These are phyloP conservation scores for Andrena flavipes DNA, from an alignment of 2,888 invertebrate species.

Conservation along the genomic window DNA sequence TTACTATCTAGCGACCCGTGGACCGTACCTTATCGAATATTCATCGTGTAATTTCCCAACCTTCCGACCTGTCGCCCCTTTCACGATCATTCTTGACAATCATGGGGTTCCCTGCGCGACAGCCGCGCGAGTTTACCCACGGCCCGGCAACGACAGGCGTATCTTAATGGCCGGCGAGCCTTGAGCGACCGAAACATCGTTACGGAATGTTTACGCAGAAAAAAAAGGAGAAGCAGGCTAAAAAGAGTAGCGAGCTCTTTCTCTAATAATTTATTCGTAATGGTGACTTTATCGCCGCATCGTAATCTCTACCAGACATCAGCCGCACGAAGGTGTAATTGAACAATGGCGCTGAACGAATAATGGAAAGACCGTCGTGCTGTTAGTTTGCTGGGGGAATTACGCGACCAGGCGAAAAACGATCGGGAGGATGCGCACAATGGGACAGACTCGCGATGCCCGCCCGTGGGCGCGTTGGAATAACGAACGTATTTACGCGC, in stretches of 20 bases:
- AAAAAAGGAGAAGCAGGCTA: too few relatives aligned
- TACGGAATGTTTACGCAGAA: not conserved
- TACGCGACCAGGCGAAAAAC: not conserved
- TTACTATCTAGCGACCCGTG: slow-evolving; percentile 37
- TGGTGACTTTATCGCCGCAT: not conserved
- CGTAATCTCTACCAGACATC: slow-evolving; percentile 8
- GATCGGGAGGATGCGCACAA: not conserved
- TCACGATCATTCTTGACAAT: slow-evolving; percentile 25
- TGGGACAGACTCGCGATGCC: not conserved
- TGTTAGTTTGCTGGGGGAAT: not conserved
- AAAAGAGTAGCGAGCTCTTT: not conserved
- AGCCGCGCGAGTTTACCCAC: slow-evolving; percentile 2
- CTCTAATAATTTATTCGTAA: not conserved
- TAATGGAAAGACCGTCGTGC: not conserved
- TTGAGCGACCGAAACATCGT: not conserved
- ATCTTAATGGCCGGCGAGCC: not conserved
- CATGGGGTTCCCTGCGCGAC: slow-evolving; percentile 14
- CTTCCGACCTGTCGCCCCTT: slow-evolving; percentile 30
- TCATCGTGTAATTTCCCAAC: slow-evolving; percentile 47
- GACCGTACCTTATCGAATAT: slow-evolving; percentile 50
- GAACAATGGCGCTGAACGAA: not conserved
- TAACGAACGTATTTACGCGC: not conserved
- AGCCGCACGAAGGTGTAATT: not conserved
- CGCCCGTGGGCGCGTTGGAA: not conserved
- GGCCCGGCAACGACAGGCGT: not conserved